Conservation (phyloP, 1,140 invertebrate genomes). For the Bombyx mori region DNA sequence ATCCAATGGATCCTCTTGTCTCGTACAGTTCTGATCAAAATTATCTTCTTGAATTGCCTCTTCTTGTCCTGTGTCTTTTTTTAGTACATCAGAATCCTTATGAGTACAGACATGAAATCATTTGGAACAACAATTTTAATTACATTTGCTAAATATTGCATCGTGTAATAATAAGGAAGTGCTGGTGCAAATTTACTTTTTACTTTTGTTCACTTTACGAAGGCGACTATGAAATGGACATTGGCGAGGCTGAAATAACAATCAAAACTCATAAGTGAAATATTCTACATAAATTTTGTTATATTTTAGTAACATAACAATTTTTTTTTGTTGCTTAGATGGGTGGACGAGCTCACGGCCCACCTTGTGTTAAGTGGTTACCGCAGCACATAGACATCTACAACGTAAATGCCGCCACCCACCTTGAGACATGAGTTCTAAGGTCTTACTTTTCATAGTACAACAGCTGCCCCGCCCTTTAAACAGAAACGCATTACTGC, state of each 20-base stretch:
- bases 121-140: conserved; percentile 17
- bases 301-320: too few species aligned
- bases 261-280: background rate
- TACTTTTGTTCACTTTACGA: conserved; percentile 15
- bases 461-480: too few species aligned
- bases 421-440: too few species aligned
- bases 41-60: conserved; percentile 6
- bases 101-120: conserved; percentile 57
- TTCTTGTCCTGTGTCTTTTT: conserved; percentile 6
- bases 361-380: too few species aligned
- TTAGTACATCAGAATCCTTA: conserved; percentile 29
- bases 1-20: conserved; percentile 28
- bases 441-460: too few species aligned
- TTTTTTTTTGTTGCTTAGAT: too few species aligned
- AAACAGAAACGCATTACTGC: too few species aligned
- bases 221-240: conserved; percentile 43
- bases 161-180: too few species aligned
- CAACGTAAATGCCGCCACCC: too few species aligned
- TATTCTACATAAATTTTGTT: background rate
- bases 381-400: too few species aligned
- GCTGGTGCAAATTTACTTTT: background rate
- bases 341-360: too few species aligned
- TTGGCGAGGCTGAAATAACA: conserved; percentile 44
- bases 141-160: too few species aligned
- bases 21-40: conserved; percentile 3